phyloP scores from a whole-genome alignment of 2,113 vertebrate species.

The Cyprinodon variegatus region DNA sequence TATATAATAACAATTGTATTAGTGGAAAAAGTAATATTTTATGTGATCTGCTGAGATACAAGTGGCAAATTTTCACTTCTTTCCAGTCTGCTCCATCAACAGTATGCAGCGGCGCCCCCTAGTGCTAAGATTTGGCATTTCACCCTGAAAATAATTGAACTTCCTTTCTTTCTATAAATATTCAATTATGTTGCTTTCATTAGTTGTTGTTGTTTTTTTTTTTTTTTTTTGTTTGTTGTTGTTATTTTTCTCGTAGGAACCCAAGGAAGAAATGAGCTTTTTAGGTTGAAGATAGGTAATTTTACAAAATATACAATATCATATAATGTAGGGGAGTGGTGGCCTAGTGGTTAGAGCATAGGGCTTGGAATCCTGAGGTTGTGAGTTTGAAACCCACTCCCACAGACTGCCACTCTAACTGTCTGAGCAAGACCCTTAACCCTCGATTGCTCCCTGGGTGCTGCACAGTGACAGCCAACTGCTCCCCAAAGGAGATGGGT shows the following conservation, averaged over 20 bases:
- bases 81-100: neutral
- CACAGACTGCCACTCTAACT: too few relatives aligned
- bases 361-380: too few relatives aligned
- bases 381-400: too few relatives aligned
- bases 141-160: neutral
- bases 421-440: too few relatives aligned
- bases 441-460: too few relatives aligned
- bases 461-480: too few relatives aligned
- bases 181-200: neutral
- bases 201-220: neutral
- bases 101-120: conserved; percentile 40
- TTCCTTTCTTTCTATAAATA: neutral
- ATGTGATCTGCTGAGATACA: neutral
- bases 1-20: neutral
- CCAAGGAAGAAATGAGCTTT: neutral
- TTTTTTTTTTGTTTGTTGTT: too few relatives aligned
- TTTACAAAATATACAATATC: too few relatives aligned
- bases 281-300: neutral
- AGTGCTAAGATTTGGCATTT: neutral
- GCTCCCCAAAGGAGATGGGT: too few relatives aligned
- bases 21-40: neutral
- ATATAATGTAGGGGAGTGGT: too few relatives aligned
- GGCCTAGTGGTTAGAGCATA: too few relatives aligned
- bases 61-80: neutral
- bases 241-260: neutral